Base-by-base conservation (phyloP, 2,888 invertebrate genomes). In the Drosophila infuscata region DNA sequence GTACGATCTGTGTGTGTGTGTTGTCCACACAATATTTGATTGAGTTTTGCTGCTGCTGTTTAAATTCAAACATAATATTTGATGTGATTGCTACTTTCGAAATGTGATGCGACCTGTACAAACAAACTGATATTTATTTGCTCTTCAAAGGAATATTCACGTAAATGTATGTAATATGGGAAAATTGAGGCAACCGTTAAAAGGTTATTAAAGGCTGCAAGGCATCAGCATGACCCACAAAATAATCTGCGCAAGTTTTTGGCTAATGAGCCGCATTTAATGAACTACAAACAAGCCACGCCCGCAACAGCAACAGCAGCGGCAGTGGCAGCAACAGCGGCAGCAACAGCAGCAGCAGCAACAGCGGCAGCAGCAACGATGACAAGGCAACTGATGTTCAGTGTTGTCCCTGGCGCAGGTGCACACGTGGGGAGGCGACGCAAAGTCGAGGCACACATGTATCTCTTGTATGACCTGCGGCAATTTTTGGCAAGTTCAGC, bases 211-310 rank as follows among this genome's bases (percentile, higher is more conserved):
- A 48, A 35, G 56, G 32, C 56, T 57, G 20, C 57, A 35, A 59
- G 63, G 41, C 53, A 32, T 46, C n/a, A n/a, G 15, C 5, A 46
- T 8, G 46, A 32, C n/a, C 48, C 29, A 32, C 51, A 32, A 62
- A 25, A 51, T 69, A 63, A 48, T 63, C 58, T 54, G 53, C 25
- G 35, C 70, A 74, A 78, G 72, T 78, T 82, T 80, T 56, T 58
- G 82, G 76, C 75, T 85, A 81, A 88, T 84, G 72, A 84, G 87
- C 38, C 69, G 73, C 64, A 80, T 76, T 80, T 83, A 82, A 83
- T 80, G 76, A 83, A 75, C 85, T 74, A 71, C 79, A 79, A 74
- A 81, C 79, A 81, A 69, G 72, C 59, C 54, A 72, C 63, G 72
- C 59, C 57, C 70, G 70, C 68, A 74, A 63, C 63, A 70, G 3